Conservation (phyloP, 2,113 vertebrate species). For the Dissostichus mawsoni region DNA sequence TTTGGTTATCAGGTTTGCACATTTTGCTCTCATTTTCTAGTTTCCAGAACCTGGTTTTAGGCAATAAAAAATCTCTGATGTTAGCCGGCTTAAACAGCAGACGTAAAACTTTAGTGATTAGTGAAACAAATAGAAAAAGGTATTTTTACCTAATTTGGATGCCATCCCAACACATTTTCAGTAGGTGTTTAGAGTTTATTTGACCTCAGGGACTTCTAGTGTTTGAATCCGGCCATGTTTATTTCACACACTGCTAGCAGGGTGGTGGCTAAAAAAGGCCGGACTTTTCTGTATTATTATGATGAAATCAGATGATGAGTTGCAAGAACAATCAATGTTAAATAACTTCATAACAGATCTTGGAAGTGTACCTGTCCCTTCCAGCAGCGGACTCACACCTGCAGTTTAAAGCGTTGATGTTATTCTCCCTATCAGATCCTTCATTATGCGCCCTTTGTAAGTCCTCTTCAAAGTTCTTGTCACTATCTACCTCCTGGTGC, state of each 20-base stretch:
- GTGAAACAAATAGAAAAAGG: neutral
- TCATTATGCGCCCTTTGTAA: constrained; percentile 51
- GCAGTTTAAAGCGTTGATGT: constrained; percentile 7
- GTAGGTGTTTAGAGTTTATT: neutral
- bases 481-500: constrained; percentile 35
- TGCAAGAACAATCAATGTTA: constrained; percentile 1
- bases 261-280: too few species aligned
- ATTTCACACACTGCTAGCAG: neutral
- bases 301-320: constrained; percentile 7
- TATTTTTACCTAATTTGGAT: neutral
- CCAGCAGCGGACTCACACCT: constrained; percentile 18
- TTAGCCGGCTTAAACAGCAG: neutral
- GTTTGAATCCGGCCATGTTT: neutral
- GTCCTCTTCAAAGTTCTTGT: constrained; percentile 57
- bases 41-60: neutral
- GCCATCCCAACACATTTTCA: neutral
- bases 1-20: too few species aligned
- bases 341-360: constrained; percentile 31
- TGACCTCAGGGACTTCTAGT: neutral
- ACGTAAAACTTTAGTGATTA: neutral
- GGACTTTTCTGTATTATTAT: too few species aligned
- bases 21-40: neutral
- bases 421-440: constrained; percentile 21
- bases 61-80: neutral
- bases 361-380: constrained; percentile 39